phyloP scores from a whole-genome alignment of 1,140 invertebrate genomes.

The Papilio aristodemus region DNA sequence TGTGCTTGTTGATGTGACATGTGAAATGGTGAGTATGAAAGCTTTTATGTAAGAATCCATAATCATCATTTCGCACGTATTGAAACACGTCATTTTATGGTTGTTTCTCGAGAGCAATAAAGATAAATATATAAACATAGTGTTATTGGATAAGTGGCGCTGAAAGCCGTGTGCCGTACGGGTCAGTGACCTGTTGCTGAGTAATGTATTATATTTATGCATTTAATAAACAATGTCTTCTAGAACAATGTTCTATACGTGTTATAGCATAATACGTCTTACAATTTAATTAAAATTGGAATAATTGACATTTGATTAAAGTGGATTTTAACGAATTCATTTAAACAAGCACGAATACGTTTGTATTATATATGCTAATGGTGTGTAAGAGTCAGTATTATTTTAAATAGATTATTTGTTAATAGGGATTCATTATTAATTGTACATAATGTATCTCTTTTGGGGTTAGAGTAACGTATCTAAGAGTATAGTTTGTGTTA shows the following conservation, averaged over 20 bases:
- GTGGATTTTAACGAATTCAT: neutral
- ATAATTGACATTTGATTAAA: neutral
- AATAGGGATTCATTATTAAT: neutral
- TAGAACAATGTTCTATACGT: neutral
- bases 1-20: neutral
- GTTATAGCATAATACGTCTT: neutral
- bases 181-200: neutral
- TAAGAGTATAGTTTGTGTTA: neutral
- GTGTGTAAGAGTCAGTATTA: no score
- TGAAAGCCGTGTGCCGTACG: neutral
- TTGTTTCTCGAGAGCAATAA: neutral
- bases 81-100: neutral
- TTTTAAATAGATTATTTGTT: neutral
- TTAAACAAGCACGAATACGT: neutral
- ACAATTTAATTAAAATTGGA: neutral
- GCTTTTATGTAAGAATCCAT: no score
- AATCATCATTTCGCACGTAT: no score
- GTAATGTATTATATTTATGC: neutral
- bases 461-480: neutral
- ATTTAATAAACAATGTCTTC: neutral
- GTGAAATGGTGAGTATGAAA: neutral
- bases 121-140: neutral
- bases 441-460: neutral
- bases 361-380: no score
- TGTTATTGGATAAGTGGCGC: neutral